Evolutionary conservation across 2,797 vertebrate genomes (phyloP), one percentile per base, ranked within the genome.

Genomic region (Smutsia gigantea): DNA sequence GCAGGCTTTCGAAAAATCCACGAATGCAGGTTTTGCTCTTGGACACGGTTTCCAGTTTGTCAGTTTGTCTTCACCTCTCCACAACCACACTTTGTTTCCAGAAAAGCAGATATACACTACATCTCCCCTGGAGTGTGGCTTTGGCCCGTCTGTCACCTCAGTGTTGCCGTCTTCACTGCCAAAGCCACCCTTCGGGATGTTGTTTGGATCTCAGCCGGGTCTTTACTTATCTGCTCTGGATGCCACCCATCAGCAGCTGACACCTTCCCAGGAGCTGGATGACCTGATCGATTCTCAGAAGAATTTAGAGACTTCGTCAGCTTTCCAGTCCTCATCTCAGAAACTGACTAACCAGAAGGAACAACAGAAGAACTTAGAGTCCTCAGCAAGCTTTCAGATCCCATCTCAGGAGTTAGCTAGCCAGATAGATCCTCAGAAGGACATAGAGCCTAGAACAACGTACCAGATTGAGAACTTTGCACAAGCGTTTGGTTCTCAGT

Each of bases 401-500:
- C 97, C 99, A 12, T 99, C 99, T 96, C 99, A 99, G 99, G 99
- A 99, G 98, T 99, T 99, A 98, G 99, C 99, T 94, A 98, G 98
- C 98, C 98, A 99, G 87, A 98, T 99, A 97, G 99, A 99, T 97
- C 98, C 99, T 97, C 99, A 99, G 97, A 99, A 99, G 98, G 99
- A 99, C 97, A 96, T 99, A 96, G 99, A 99, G 98, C 98, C 99
- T 97, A 99, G 99, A 98, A 98, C 99, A 97, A 99, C 99, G 1
- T 99, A 99, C 99, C 99, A 99, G 99, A 99, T 99, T 18, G 99
- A 99, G 99, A 99, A 99, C 99, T 99, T 99, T 95, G 99, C 99
- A 99, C 99, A 99, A 98, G 99, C 99, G 84, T 99, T 99, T 75
- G 99, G 99, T 98, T 99, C 99, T 98, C 99, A 99, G 99, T 99